These are phyloP conservation scores for Drosophila truncata DNA, from an alignment of 1,140 invertebrate species.

Conservation along the genomic window DNA sequence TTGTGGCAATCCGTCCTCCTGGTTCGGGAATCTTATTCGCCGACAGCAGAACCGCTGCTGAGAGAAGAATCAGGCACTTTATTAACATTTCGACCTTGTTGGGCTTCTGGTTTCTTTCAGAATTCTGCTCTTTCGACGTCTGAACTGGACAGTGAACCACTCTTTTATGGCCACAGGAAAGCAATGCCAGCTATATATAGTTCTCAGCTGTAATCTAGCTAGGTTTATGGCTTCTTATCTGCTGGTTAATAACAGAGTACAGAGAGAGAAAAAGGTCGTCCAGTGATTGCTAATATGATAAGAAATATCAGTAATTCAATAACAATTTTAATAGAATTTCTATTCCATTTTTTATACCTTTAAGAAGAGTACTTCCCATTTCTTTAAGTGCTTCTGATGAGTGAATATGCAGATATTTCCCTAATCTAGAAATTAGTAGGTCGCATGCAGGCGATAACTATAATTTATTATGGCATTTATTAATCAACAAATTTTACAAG, in stretches of 20 bases:
- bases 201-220: slow-evolving; percentile 7
- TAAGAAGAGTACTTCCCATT: not conserved
- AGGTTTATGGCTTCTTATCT: slow-evolving; percentile 14
- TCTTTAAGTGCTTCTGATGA: not conserved
- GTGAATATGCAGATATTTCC: slow-evolving; percentile 7
- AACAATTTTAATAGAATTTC: not conserved
- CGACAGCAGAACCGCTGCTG: slow-evolving; percentile 2
- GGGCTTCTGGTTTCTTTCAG: not conserved
- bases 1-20: slow-evolving; percentile 12
- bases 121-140: not conserved
- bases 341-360: not conserved
- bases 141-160: slow-evolving; percentile 4
- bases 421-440: slow-evolving; percentile 3
- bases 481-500: not conserved
- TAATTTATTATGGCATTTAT: slow-evolving; percentile 1
- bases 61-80: slow-evolving; percentile 7
- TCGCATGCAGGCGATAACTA: slow-evolving; percentile 4
- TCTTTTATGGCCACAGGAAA: slow-evolving; percentile 2
- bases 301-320: not conserved
- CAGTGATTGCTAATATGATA: slow-evolving; percentile 1
- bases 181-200: slow-evolving; percentile 12
- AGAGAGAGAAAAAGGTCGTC: not conserved
- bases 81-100: slow-evolving; percentile 2
- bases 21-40: not conserved
- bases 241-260: slow-evolving; percentile 2